phyloP scores from a whole-genome alignment of 2,888 invertebrate genomes.

The Drosophila falleni region DNA sequence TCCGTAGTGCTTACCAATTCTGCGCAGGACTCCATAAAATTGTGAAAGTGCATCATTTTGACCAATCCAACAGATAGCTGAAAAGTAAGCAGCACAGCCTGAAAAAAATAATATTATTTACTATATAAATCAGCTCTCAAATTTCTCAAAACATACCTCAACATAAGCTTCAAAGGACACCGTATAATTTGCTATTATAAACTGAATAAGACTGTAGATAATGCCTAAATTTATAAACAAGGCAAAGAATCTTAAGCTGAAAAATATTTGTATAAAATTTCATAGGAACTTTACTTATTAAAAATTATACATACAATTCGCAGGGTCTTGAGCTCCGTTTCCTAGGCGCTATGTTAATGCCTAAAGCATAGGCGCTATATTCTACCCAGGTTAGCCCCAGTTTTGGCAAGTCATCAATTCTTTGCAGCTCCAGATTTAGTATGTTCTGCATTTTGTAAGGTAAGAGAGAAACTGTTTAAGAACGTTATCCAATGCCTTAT shows the following conservation, averaged over 20 bases:
- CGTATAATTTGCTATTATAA: constrained; percentile 56
- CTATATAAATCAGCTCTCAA: rapidly evolving
- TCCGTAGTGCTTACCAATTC: constrained; percentile 55
- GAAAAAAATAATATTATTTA: background rate
- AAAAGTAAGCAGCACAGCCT: constrained; percentile 67
- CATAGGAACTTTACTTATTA: background rate
- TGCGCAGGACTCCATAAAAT: constrained; percentile 27
- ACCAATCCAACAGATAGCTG: constrained; percentile 67
- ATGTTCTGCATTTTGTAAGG: constrained; percentile 49
- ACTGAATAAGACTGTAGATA: constrained; percentile 58
- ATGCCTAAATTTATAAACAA: constrained; percentile 51
- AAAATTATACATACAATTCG: constrained; percentile 45
- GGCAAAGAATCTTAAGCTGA: constrained; percentile 42
- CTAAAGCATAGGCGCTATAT: constrained; percentile 61
- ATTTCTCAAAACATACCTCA: constrained; percentile 42
- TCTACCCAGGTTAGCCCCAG: constrained; percentile 66
- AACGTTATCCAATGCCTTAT: background rate
- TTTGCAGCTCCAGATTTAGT: constrained; percentile 58
- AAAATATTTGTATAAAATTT: background rate
- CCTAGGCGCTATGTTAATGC: constrained; percentile 64
- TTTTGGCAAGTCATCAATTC: constrained; percentile 58
- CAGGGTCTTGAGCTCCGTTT: constrained; percentile 64
- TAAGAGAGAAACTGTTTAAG: constrained; percentile 41
- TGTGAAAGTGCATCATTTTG: constrained; percentile 60
- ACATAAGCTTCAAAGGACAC: constrained; percentile 71